These are phyloP conservation scores for Diacarnus erythraeanus DNA, from an alignment of 37 sponge, comb jelly and placozoan genomes.

Conservation along the genomic window DNA sequence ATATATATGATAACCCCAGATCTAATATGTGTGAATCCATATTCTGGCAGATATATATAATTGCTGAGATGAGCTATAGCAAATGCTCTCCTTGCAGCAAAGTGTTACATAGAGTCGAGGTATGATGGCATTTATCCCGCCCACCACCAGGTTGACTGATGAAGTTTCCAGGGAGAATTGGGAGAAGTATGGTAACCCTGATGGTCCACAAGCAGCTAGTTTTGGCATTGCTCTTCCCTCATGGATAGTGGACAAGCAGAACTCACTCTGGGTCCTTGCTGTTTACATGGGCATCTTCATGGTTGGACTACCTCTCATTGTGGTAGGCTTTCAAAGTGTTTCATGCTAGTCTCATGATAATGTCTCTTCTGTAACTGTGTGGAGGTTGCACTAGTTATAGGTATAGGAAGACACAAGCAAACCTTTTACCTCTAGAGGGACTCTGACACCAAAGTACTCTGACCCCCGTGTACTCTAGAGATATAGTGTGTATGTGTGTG, in stretches of 20 bases:
- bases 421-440: too few species aligned
- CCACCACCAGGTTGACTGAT: slow-evolving; percentile 70
- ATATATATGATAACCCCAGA: too few species aligned
- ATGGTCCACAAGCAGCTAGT: slow-evolving; percentile 80
- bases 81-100: too few species aligned
- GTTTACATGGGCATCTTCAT: slow-evolving; percentile 75
- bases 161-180: slow-evolving; percentile 88
- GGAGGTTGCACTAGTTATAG: not conserved
- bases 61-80: not conserved
- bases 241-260: slow-evolving; percentile 93
- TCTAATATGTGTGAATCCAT: too few species aligned
- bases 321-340: slow-evolving; percentile 52
- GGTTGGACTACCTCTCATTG: slow-evolving; percentile 70
- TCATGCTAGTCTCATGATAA: not conserved
- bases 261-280: slow-evolving; percentile 74
- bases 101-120: too few species aligned
- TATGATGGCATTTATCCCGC: not conserved
- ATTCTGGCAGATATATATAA: not conserved
- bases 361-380: too few species aligned
- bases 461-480: too few species aligned
- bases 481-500: too few species aligned
- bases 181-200: slow-evolving; percentile 90
- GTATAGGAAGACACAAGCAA: too few species aligned
- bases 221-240: slow-evolving; percentile 97
- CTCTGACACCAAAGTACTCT: too few species aligned